Conservation (phyloP, 2,113 vertebrate species). For the Pavo muticus region DNA sequence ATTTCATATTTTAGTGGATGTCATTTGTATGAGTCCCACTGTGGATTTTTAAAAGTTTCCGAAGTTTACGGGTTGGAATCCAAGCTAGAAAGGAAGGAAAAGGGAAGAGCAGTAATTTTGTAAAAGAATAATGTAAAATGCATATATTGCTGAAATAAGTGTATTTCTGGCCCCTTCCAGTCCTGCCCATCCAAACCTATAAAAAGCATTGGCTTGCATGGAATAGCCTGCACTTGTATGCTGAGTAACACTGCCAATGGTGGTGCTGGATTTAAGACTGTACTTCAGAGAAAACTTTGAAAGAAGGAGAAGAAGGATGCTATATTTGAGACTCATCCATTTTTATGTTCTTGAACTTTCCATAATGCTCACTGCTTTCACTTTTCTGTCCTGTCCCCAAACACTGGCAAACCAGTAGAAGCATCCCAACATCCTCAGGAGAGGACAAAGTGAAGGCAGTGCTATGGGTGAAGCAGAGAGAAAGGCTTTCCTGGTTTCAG, state of each 20-base stretch:
- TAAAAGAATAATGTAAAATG: background rate
- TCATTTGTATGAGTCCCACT: background rate
- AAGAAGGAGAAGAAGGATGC: background rate
- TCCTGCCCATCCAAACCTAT: background rate
- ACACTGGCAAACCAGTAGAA: background rate
- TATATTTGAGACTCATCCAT: background rate
- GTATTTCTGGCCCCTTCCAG: background rate
- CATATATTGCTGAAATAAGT: background rate
- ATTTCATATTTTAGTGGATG: background rate
- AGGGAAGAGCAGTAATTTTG: background rate
- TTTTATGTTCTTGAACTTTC: background rate
- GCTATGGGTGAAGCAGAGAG: background rate
- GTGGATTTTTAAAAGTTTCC: background rate
- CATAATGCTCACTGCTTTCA: background rate
- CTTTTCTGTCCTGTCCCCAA: background rate
- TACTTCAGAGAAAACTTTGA: background rate
- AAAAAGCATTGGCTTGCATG: fast-evolving
- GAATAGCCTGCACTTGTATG: background rate
- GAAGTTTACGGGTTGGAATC: background rate
- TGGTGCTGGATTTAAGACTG: background rate
- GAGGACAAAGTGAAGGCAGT: background rate
- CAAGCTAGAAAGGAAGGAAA: background rate
- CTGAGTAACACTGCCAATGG: background rate
- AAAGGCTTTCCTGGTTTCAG: background rate
- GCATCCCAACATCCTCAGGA: background rate